These are phyloP conservation scores for Coelopa frigida DNA, from an alignment of 1,140 invertebrate genomes.

Conservation along the genomic window DNA sequence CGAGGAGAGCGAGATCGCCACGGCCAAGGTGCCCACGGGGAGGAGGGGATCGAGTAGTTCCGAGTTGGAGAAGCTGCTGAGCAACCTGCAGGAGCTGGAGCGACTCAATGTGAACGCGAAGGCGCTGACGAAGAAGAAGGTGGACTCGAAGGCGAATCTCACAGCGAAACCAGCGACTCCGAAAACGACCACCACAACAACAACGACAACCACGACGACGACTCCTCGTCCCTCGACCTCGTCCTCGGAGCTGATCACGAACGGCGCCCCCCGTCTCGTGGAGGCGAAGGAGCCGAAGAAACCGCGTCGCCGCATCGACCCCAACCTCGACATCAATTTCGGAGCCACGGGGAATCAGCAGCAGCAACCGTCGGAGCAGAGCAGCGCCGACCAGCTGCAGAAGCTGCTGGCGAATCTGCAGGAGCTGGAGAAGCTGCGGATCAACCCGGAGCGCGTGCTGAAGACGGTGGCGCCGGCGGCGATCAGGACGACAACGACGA, in stretches of 20 bases:
- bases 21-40: slow-evolving; percentile 9
- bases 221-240: background rate
- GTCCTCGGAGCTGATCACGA: slow-evolving; percentile 27
- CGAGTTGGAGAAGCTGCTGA: slow-evolving; percentile 31
- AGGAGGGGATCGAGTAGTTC: slow-evolving; percentile 12
- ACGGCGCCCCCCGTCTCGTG: slow-evolving; percentile 31
- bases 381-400: slow-evolving; percentile 25
- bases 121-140: no score
- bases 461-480: slow-evolving; percentile 8
- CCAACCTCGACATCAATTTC: slow-evolving; percentile 37
- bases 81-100: slow-evolving; percentile 40
- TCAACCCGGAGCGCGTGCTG: slow-evolving; percentile 33
- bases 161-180: slow-evolving; percentile 2
- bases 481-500: slow-evolving; percentile 6
- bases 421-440: slow-evolving; percentile 32
- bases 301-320: slow-evolving; percentile 33
- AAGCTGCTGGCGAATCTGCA: slow-evolving; percentile 37
- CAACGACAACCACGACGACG: slow-evolving; percentile 12
- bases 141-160: no score
- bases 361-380: slow-evolving; percentile 12
- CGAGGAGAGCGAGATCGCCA: slow-evolving; percentile 12
- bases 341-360: slow-evolving; percentile 27
- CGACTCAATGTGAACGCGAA: slow-evolving; percentile 39
- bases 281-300: slow-evolving; percentile 40
- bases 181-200: slow-evolving; percentile 3